Base-by-base conservation (phyloP, 1,140 invertebrate genomes). In the Drosophila paulistorum region DNA sequence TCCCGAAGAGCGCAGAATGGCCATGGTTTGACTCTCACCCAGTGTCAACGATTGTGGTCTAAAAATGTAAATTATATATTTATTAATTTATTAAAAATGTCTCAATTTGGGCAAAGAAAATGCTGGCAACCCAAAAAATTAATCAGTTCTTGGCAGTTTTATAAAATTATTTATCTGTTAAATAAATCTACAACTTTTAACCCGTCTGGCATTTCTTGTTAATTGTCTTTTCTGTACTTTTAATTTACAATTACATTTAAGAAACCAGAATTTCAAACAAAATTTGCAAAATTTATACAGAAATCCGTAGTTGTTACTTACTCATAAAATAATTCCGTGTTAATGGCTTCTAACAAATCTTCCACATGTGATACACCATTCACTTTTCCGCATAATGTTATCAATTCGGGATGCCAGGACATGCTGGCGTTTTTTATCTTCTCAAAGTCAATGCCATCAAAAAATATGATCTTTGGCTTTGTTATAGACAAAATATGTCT, bases 1-100 rank as follows among this genome's bases (percentile, higher is more conserved):
- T 11, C 96, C 96, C 64, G 95, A 96, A 0, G 96, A 94, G 59
- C 85, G 93, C 0, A 93, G 66, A 39, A 94, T 92, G 2, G 90
- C 76, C 20, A 89, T 74, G 3, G 86, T 90, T 68, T 91, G 82
- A 17, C 90, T 82, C 0, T 74, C 77, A 0, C 87, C 90, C 2
- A 42, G 57, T 26, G 64, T 77, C 3, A 91, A 33, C 0, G 60
- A 26, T 26, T 85, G 74, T 1, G 90, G 84, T 13, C 90, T 91
- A 7, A 7, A 11, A 17, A 17, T 26, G 23, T 26, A 26, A 26
- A 26, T 26, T 26, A 26, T 23, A 23, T 23, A 23, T 2, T 2
- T 23, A 23, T 23, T 23, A 1, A 23, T 23, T 23, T 23, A 20
- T 20, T 20, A 20, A 1, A 20, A 20, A 20, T 20, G 1, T 20